Conservation (phyloP, 2,113 vertebrate species). For the Synodontis membranacea region DNA sequence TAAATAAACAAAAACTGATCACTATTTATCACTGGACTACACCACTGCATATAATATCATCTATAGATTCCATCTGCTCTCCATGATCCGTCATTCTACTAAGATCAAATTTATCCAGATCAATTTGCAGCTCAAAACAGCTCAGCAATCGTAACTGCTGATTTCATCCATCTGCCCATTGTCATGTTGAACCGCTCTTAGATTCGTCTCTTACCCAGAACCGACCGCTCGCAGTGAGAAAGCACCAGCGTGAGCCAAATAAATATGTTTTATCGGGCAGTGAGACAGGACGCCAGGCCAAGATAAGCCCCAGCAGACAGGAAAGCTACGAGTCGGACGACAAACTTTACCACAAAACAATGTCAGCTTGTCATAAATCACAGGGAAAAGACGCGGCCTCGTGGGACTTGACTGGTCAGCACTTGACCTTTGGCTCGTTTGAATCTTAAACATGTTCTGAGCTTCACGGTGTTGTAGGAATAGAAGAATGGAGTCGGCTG, state of each 20-base stretch:
- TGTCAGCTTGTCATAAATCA: conserved; percentile 40
- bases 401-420: conserved; percentile 34
- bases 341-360: conserved; percentile 37
- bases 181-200: neutral
- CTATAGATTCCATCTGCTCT: neutral
- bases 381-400: conserved; percentile 20
- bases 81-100: neutral
- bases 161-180: conserved; percentile 2
- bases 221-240: conserved; percentile 39
- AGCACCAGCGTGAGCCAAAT: conserved; percentile 48
- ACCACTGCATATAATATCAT: neutral
- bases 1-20: neutral
- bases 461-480: conserved; percentile 21
- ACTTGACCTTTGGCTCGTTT: conserved; percentile 46
- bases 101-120: neutral
- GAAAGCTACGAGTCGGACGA: conserved; percentile 16
- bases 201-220: conserved; percentile 3
- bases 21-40: neutral
- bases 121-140: neutral
- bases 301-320: conserved; percentile 45
- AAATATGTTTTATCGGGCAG: conserved; percentile 46
- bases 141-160: neutral
- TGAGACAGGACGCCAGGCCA: conserved; percentile 35
- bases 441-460: conserved; percentile 14
- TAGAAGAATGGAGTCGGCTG: conserved; percentile 13